These are phyloP conservation scores for Neuroterus valhalla DNA, from an alignment of 1,140 invertebrate species.

Conservation along the genomic window DNA sequence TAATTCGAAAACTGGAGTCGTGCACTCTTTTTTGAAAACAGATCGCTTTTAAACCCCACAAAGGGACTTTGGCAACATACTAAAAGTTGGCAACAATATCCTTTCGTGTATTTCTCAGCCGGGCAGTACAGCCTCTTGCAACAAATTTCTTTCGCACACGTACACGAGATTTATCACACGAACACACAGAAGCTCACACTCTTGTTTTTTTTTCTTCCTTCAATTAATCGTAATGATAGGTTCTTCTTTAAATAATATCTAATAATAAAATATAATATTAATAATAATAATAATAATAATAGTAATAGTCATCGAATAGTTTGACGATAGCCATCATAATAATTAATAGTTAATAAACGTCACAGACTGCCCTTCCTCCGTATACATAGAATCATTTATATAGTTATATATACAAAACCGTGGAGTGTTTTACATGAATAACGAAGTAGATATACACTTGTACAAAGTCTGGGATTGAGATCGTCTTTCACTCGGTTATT, in stretches of 20 bases:
- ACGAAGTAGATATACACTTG: conserved; percentile 60
- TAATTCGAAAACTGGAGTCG: conserved; percentile 14
- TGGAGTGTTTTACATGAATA: conserved; percentile 49
- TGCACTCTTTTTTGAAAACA: conserved; percentile 40
- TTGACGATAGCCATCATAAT: conserved; percentile 55
- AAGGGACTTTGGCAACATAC: conserved; percentile 69
- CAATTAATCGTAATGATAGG: conserved; percentile 32
- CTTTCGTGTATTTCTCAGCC: conserved; percentile 52
- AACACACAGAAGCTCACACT: conserved; percentile 23
- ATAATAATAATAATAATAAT: conserved; percentile 55
- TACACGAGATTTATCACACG: conserved; percentile 28
- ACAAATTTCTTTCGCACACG: conserved; percentile 38
- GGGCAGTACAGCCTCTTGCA: conserved; percentile 61
- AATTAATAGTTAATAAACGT: conserved; percentile 52
- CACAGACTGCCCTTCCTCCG: conserved; percentile 33
- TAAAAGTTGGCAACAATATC: conserved; percentile 66
- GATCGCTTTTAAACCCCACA: conserved; percentile 55
- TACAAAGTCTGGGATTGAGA: conserved; percentile 54
- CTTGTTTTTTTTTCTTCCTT: conserved; percentile 28
- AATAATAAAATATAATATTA: conserved; percentile 39
- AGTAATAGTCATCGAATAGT: conserved; percentile 55
- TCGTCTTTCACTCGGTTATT: conserved; percentile 32
- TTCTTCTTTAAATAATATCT: conserved; percentile 30
- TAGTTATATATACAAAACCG: conserved; percentile 41
- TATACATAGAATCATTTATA: conserved; percentile 45